Conservation (phyloP, 2,113 vertebrate genomes). For the Lanius ludovicianus region DNA sequence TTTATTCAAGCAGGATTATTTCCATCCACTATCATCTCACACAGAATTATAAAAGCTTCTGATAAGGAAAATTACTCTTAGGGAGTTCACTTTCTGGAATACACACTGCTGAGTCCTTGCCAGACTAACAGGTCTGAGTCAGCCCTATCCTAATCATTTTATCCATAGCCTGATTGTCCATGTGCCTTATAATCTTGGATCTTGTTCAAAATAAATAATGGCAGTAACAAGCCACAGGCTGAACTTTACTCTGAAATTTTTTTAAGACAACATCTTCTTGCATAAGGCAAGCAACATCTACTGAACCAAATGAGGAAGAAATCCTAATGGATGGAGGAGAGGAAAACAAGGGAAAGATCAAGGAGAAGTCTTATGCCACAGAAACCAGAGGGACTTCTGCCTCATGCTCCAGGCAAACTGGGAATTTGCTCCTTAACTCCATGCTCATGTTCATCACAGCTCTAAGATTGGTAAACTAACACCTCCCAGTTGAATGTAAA, state of each 20-base stretch:
- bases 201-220: constrained; percentile 68
- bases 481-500: not conserved
- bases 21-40: constrained; percentile 1
- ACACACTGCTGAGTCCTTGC: constrained; percentile 41
- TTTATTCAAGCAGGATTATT: constrained; percentile 17
- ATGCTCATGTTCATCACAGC: not conserved
- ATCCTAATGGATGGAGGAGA: not conserved
- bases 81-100: constrained; percentile 71
- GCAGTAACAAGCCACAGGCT: constrained; percentile 58
- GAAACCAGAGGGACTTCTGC: not conserved
- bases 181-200: constrained; percentile 63
- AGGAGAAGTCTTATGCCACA: not conserved
- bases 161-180: constrained; percentile 62
- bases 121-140: constrained; percentile 68
- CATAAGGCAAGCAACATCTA: constrained; percentile 38
- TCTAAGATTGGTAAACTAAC: not conserved
- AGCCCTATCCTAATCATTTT: constrained; percentile 63
- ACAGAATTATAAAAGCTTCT: constrained; percentile 44
- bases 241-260: constrained; percentile 52
- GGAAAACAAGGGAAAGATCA: not conserved
- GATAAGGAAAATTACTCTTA: constrained; percentile 60
- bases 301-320: constrained; percentile 9
- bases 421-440: not conserved
- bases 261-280: constrained; percentile 57
- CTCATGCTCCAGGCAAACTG: not conserved